These are phyloP conservation scores for Magallana angulata DNA, from an alignment of 1,140 invertebrate species.

Conservation along the genomic window DNA sequence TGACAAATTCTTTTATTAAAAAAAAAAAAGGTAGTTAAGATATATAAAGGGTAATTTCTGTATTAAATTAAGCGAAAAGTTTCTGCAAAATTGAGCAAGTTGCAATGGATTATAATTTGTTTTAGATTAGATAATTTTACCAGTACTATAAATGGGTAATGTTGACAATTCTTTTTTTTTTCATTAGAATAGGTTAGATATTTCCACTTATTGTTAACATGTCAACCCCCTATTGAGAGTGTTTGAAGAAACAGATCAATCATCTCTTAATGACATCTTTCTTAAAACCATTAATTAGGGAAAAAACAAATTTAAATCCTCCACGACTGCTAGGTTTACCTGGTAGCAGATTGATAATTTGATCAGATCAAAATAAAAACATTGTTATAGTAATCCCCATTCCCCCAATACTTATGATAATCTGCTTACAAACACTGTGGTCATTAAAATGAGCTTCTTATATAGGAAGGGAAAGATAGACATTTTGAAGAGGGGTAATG, in stretches of 20 bases:
- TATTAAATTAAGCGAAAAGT: too few species aligned
- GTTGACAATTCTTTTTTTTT: too few species aligned
- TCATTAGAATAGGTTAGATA: too few species aligned
- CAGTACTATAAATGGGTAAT: too few species aligned
- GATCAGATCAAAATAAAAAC: slow-evolving; percentile 35
- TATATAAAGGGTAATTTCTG: too few species aligned
- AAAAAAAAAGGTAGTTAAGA: too few species aligned
- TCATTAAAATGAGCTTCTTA: slow-evolving; percentile 2
- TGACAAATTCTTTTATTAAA: too few species aligned
- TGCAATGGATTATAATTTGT: too few species aligned
- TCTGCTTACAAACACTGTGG: not conserved
- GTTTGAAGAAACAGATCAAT: not conserved
- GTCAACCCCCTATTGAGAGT: not conserved
- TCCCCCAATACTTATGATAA: not conserved
- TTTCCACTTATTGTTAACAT: not conserved
- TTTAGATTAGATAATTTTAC: too few species aligned
- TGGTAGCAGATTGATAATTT: slow-evolving; percentile 39
- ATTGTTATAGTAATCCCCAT: not conserved
- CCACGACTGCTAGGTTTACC: not conserved
- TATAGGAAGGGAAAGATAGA: not conserved
- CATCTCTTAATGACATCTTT: not conserved
- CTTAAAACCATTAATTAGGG: not conserved
- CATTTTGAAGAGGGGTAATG: not conserved
- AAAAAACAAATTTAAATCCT: not conserved
- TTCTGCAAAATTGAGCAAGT: too few species aligned